Evolutionary conservation across 2,113 vertebrate species (phyloP), one percentile per base, ranked within the genome.

Genomic region (Heptranchias perlo): DNA sequence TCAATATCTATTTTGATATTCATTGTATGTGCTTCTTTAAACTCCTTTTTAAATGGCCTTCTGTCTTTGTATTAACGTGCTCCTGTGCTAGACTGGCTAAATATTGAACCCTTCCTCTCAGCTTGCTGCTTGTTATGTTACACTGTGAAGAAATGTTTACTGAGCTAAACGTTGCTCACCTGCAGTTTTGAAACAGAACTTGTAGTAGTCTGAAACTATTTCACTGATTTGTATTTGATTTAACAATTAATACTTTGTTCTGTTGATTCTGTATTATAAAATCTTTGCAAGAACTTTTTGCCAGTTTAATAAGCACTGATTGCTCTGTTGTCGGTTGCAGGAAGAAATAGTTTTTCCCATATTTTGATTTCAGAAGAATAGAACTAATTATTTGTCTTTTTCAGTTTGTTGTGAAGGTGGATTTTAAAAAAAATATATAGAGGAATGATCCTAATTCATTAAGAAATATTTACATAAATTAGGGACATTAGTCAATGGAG

Each of bases 201-300:
- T 25, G 4, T 64, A 49, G 23, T 44, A 47, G 11, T 94, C 93
- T 94, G 64, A 67, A 47, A 3, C 47, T 94, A 7, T 44, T 94
- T 23, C 25, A 94, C 0, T 44, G 25, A 44, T 94, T 14, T n/a
- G 1, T 25, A 16, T 86, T 69, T n/a, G 23, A 61, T 95, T 69
- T 54, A 47, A 25, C 1, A 82, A 67, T 95, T 35, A 96, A 39
- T 86, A 39, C 13, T n/a, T 31, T 62, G 31, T 62, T 86, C 31
- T 96, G 76, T 28, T 54, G 31, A 62, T 62, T 62, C 58, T n/a
- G 54, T n/a, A 44, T 96, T 96, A 52, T 78, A n/a, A 84, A 96
- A 54, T 35, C 10, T 96, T 64, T n/a, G 28, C 58, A 76, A 44
- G 23, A 64, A n/a, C 13, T 78, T 23, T 78, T 73, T 58, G 54